Evolutionary conservation across 2,888 invertebrate species (phyloP).

Genomic region (Synergus japonicus): DNA sequence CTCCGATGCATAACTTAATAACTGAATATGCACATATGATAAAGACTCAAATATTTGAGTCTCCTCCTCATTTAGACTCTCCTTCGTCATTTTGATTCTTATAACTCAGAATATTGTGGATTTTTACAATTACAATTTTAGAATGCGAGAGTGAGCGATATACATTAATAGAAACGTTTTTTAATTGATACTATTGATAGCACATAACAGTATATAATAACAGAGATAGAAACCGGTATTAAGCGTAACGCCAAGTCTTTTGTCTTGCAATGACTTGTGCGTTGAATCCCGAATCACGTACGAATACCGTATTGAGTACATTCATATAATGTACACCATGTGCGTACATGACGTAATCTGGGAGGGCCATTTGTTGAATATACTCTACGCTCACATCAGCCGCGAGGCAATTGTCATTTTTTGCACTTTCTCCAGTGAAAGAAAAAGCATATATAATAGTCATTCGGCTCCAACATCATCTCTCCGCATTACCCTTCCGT

Average conservation of each 20-base stretch:
- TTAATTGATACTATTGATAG: neutral
- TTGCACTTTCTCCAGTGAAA: constrained; percentile 61
- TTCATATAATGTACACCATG: neutral
- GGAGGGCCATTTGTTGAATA: constrained; percentile 45
- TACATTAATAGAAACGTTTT: neutral
- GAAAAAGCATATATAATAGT: constrained; percentile 44
- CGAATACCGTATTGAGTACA: neutral
- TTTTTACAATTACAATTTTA: neutral
- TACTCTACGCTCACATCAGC: constrained; percentile 40
- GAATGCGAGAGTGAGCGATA: neutral
- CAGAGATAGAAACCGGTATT: constrained; percentile 19
- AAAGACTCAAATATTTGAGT: neutral
- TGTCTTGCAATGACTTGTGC: constrained; percentile 44
- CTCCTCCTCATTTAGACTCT: neutral
- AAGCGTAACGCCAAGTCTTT: constrained; percentile 36
- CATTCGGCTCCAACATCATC: constrained; percentile 33
- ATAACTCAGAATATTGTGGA: neutral
- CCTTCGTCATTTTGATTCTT: neutral
- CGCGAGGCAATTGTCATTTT: constrained; percentile 61
- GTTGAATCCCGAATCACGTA: constrained; percentile 50
- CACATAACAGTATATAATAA: neutral
- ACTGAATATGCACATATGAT: neutral
- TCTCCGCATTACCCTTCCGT: constrained; percentile 22
- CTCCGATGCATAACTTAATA: neutral
- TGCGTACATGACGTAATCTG: constrained; percentile 56